These are phyloP conservation scores for Semnornis frantzii DNA, from an alignment of 2,113 vertebrate genomes.

Conservation along the genomic window DNA sequence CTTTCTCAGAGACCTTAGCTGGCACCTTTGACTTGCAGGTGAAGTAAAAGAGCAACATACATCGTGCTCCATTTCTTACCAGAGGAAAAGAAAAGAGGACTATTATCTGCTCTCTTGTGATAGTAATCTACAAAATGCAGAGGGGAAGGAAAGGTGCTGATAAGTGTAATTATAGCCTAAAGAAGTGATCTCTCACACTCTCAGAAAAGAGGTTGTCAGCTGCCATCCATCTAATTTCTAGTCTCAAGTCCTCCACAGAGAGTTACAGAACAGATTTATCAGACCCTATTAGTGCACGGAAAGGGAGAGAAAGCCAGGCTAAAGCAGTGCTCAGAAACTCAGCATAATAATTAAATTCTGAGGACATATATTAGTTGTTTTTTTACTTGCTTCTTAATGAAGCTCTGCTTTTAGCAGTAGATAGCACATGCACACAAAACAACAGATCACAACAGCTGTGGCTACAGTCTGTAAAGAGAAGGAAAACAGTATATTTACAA, in stretches of 20 bases:
- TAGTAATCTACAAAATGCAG: background rate
- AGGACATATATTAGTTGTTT: background rate
- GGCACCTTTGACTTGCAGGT: background rate
- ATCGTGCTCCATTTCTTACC: background rate
- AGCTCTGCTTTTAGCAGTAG: background rate
- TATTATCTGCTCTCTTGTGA: background rate
- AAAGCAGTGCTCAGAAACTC: background rate
- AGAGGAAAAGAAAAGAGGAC: background rate
- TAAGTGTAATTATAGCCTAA: background rate
- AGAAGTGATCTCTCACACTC: background rate
- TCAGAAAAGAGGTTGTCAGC: background rate
- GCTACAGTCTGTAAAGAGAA: background rate
- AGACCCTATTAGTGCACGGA: background rate
- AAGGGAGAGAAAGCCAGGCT: background rate
- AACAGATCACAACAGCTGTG: background rate
- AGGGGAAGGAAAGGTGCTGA: background rate
- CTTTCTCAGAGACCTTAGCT: background rate
- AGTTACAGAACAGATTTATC: background rate
- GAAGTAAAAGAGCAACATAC: background rate
- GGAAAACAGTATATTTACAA: background rate
- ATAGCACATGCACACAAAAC: background rate
- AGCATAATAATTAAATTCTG: background rate
- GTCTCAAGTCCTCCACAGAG: background rate
- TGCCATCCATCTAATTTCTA: background rate
- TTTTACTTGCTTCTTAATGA: background rate